These are phyloP conservation scores for Masticophis lateralis DNA, from an alignment of 2,797 vertebrate species.

Conservation along the genomic window DNA sequence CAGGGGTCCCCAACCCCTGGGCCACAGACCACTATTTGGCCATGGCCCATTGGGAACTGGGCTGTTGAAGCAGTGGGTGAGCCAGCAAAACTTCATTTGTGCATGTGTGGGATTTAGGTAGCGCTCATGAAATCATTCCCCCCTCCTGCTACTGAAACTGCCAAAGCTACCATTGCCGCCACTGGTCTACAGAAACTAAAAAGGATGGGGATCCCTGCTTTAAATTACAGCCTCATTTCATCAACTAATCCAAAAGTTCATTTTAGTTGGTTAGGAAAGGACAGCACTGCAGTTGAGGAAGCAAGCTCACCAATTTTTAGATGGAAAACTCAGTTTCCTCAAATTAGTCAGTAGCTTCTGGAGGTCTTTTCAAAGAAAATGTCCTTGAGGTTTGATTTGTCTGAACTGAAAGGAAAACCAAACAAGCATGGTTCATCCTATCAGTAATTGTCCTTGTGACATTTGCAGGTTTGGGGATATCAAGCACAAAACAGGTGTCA, in stretches of 20 bases:
- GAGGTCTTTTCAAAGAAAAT: slow-evolving; percentile 35
- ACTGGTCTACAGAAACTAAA: not conserved
- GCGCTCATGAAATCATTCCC: not conserved
- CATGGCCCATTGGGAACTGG: not conserved
- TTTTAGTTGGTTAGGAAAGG: slow-evolving; percentile 5
- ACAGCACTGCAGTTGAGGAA: not conserved
- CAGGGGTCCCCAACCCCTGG: not conserved
- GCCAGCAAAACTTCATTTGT: not conserved
- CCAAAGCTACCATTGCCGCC: not conserved
- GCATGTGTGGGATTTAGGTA: not conserved
- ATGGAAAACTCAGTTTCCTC: accelerated
- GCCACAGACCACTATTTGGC: not conserved
- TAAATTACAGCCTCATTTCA: not conserved
- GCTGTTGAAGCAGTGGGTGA: not conserved
- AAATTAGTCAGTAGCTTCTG: slow-evolving; percentile 20
- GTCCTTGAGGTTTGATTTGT: slow-evolving; percentile 25
- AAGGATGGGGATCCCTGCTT: not conserved
- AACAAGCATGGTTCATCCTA: slow-evolving; percentile 42
- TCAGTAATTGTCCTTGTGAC: slow-evolving; percentile 34
- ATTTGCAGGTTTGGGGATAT: slow-evolving; percentile 24
- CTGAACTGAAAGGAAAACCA: slow-evolving; percentile 48
- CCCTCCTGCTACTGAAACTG: not conserved
- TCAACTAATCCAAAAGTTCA: not conserved
- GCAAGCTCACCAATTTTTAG: slow-evolving; percentile 13
- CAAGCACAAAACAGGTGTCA: slow-evolving; percentile 29